Evolutionary conservation across 2,113 vertebrate genomes (phyloP).

Genomic region (Spermophilus dauricus): DNA sequence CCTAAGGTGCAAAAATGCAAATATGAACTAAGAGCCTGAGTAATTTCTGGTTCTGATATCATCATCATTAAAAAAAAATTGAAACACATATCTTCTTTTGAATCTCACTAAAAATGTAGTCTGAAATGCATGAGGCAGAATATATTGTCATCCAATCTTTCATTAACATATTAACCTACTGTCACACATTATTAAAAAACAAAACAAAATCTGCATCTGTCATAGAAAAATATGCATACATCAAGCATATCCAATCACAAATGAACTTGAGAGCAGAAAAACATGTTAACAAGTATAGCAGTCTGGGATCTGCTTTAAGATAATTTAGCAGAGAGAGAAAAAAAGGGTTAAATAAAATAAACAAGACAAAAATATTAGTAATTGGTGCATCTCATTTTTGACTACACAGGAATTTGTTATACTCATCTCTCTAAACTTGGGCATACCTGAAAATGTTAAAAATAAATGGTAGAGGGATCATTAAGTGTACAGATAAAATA

Average conservation of each 20-base stretch:
- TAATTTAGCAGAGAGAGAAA: background rate
- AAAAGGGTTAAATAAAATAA: background rate
- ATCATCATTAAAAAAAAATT: conserved; percentile 16
- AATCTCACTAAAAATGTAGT: background rate
- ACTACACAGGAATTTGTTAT: background rate
- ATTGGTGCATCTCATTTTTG: background rate
- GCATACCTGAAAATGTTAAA: background rate
- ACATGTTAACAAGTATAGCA: background rate
- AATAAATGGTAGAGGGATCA: background rate
- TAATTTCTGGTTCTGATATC: conserved; percentile 44
- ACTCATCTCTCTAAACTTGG: background rate
- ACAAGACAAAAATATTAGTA: background rate
- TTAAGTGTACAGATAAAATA: background rate
- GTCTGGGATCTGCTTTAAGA: conserved; percentile 18
- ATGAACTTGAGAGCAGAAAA: background rate
- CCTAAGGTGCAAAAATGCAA: conserved; percentile 55
- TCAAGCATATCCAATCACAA: conserved; percentile 20
- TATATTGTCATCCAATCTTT: background rate
- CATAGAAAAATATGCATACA: background rate
- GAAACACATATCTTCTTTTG: conserved; percentile 38
- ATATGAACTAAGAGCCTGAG: background rate
- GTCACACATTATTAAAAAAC: background rate
- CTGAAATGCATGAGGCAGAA: background rate
- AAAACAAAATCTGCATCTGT: background rate
- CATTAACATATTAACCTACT: background rate